These are phyloP conservation scores for Acronicta leporina DNA, from an alignment of 2,888 invertebrate genomes.

Conservation along the genomic window DNA sequence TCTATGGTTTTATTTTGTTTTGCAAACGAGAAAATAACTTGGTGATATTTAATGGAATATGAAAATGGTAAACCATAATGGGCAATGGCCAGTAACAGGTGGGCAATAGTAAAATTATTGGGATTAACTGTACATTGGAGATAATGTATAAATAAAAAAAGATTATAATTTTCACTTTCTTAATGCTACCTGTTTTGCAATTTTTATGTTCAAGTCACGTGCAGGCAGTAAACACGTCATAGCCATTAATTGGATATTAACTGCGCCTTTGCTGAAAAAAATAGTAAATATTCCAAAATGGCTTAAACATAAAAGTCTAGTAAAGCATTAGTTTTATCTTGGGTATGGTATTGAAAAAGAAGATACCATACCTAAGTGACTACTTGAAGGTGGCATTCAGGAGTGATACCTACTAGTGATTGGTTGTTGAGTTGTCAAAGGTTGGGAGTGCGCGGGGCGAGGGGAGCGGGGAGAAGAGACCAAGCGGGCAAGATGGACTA, in stretches of 20 bases:
- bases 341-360: slow-evolving; percentile 19
- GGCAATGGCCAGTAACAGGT: slow-evolving; percentile 65
- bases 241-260: slow-evolving; percentile 8
- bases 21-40: slow-evolving; percentile 22
- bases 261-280: slow-evolving; percentile 6
- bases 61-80: slow-evolving; percentile 53
- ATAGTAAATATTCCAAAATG: neutral
- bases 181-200: slow-evolving; percentile 53
- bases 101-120: slow-evolving; percentile 57
- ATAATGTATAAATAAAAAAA: slow-evolving; percentile 41
- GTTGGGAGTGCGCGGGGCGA: slow-evolving; percentile 71
- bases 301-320: slow-evolving; percentile 39
- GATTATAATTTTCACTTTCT: slow-evolving; percentile 50
- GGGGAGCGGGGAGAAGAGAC: slow-evolving; percentile 63
- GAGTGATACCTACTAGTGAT: slow-evolving; percentile 72
- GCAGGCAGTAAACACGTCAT: slow-evolving; percentile 8
- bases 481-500: slow-evolving; percentile 64
- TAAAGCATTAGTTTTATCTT: slow-evolving; percentile 6
- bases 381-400: slow-evolving; percentile 65
- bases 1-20: slow-evolving; percentile 62
- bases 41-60: slow-evolving; percentile 37
- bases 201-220: slow-evolving; percentile 45
- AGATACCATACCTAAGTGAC: slow-evolving; percentile 35
- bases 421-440: slow-evolving; percentile 86
- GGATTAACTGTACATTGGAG: slow-evolving; percentile 49